Evolutionary conservation across 2,888 invertebrate species (phyloP).

Genomic region (Brachyptera risi): DNA sequence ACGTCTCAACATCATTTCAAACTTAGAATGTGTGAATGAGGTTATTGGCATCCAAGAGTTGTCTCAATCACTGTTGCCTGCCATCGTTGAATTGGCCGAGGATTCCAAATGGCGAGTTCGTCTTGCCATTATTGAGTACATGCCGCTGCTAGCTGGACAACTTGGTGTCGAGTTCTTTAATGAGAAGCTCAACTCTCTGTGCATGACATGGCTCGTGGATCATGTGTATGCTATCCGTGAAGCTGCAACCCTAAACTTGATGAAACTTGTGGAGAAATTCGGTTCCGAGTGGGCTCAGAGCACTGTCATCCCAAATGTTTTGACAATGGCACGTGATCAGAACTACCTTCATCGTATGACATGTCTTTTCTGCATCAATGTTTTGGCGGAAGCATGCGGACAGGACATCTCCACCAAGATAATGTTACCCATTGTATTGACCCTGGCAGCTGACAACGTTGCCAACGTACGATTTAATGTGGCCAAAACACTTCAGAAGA

Average conservation of each 20-base stretch:
- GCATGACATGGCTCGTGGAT: conserved; percentile 99
- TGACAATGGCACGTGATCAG: conserved; percentile 91
- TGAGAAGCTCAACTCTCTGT: conserved; percentile 92
- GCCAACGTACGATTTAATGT: conserved; percentile 99
- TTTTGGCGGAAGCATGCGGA: conserved; percentile 85
- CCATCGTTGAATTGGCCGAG: conserved; percentile 97
- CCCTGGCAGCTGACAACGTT: conserved; percentile 91
- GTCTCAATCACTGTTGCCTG: conserved; percentile 92
- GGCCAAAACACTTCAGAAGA: conserved; percentile 93
- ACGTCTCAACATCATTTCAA: conserved; percentile 98
- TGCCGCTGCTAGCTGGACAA: conserved; percentile 97
- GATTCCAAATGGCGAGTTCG: conserved; percentile 99
- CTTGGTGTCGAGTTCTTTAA: conserved; percentile 97
- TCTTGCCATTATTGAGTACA: conserved; percentile 68
- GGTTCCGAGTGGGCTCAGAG: conserved; percentile 96
- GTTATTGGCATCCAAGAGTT: conserved; percentile 82
- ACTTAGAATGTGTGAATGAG: conserved; percentile 97
- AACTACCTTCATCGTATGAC: conserved; percentile 99
- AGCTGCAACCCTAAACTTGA: conserved; percentile 94
- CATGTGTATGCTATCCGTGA: conserved; percentile 98
- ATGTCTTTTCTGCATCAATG: conserved; percentile 94
- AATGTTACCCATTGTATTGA: conserved; percentile 62
- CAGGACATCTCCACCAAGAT: conserved; percentile 81
- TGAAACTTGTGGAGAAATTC: conserved; percentile 96
- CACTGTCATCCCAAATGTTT: conserved; percentile 93